Conservation (phyloP, 2,797 vertebrate species). For the Poeciliopsis gracilis region DNA sequence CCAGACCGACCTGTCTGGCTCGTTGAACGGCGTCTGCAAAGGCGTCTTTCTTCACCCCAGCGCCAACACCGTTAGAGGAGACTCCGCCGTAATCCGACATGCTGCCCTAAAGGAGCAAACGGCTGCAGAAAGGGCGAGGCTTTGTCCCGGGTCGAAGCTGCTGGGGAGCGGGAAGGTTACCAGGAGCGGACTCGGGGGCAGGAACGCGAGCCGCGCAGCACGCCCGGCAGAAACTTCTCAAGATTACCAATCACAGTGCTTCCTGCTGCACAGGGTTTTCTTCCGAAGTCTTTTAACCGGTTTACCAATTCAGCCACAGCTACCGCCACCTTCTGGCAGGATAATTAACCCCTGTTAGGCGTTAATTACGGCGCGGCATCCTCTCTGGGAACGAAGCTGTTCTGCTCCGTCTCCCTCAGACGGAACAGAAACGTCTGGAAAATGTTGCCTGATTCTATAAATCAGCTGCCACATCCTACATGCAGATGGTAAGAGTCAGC, state of each 20-base stretch:
- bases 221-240: constrained; percentile 69
- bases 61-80: constrained; percentile 85
- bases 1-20: constrained; percentile 87
- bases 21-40: constrained; percentile 94
- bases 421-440: background rate
- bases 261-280: constrained; percentile 27
- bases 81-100: constrained; percentile 89
- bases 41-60: constrained; percentile 90
- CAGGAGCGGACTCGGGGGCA: constrained; percentile 48
- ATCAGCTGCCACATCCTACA: background rate
- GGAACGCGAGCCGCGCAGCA: constrained; percentile 52
- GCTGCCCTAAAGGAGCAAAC: constrained; percentile 61
- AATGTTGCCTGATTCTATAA: background rate
- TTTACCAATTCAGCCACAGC: background rate
- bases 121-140: constrained; percentile 45
- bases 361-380: background rate
- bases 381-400: background rate
- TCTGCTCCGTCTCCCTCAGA: background rate
- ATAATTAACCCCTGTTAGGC: background rate
- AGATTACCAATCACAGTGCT: constrained; percentile 70
- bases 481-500: background rate
- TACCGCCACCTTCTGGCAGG: constrained; percentile 40
- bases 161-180: constrained; percentile 83
- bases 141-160: constrained; percentile 77
- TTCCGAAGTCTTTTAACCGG: background rate